Base-by-base conservation (phyloP, 2,113 vertebrate genomes). In the Rhea americana region DNA sequence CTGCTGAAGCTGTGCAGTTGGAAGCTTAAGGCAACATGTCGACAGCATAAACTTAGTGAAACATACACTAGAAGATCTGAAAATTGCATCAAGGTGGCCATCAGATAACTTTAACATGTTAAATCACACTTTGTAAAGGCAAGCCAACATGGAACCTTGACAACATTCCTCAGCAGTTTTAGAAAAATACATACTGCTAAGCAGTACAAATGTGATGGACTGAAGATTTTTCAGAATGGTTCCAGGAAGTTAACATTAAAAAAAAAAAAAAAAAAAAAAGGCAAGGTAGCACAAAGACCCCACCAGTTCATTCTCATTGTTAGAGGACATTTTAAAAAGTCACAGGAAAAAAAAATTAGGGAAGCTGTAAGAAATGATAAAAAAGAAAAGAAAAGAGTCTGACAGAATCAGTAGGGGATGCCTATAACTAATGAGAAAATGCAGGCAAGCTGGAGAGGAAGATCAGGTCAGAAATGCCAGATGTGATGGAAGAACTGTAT, bases 401-500 rank as follows among this genome's bases (percentile, higher is more conserved):
- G 61, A 82, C 55, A 86, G 80, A 87, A 96, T 95, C 96, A 96
- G 94, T 87, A 90, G 92, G 94, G 92, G 93, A 94, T 0, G 50
- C 41, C 87, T 95, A 68, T 89, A 91, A 92, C 86, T 87, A 97
- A 94, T 82, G 91, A 95, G 96, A 94, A 93, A 88, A 95, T 43
- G 51, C 59, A 92, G 83, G 89, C 61, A 72, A 87, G 93, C 87
- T 50, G 45, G 82, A 85, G 87, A 92, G 93, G 92, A 92, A 95
- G 87, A 92, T 77, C 68, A 81, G 77, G 89, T 96, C 95, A 94
- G 82, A 94, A 96, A 96, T 93, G 93, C 89, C 94, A 95, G 90
- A 93, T 91, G 96, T 83, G 96, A 96, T 97, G 95, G 96, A 97
- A 96, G 68, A 96, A 96, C 89, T 87, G 82, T 96, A 95, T 96